Conservation (phyloP, 35 echinoderm and acorn worm species). For the Ophiothrix spiculata region DNA sequence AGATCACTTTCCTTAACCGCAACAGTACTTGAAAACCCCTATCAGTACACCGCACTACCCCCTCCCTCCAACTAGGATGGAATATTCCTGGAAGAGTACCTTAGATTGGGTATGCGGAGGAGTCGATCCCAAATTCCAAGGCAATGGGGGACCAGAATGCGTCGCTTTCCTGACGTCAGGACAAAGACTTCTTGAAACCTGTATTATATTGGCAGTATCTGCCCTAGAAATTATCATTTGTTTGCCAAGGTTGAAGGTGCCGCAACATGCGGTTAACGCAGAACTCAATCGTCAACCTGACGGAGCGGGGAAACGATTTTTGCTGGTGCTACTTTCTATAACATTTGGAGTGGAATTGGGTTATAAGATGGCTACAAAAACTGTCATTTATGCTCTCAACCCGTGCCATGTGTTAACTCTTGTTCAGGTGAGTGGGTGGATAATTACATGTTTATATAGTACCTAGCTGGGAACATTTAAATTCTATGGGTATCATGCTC, state of each 20-base stretch:
- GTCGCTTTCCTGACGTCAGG: slow-evolving; percentile 52
- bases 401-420: slow-evolving; percentile 88
- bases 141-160: slow-evolving; percentile 90
- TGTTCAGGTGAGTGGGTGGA: slow-evolving; percentile 62
- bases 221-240: slow-evolving; percentile 46
- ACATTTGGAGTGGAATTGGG: slow-evolving; percentile 95
- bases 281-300: slow-evolving; percentile 27
- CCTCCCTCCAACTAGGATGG: neutral
- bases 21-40: no score
- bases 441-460: no score
- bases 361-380: slow-evolving; percentile 81
- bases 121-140: slow-evolving; percentile 75
- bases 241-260: slow-evolving; percentile 72
- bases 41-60: no score
- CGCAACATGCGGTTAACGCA: slow-evolving; percentile 8
- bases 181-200: slow-evolving; percentile 73
- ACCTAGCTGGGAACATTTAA: no score
- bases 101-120: slow-evolving; percentile 86
- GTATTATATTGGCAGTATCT: slow-evolving; percentile 48
- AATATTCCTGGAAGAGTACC: neutral
- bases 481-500: no score
- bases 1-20: no score
- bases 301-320: slow-evolving; percentile 63
- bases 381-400: slow-evolving; percentile 86
- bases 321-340: slow-evolving; percentile 77